Percentiles rank a stretch among this genome's conserved stretches.
Conservation (phyloP, 2,113 vertebrate species). For the Scomber scombrus region DNA sequence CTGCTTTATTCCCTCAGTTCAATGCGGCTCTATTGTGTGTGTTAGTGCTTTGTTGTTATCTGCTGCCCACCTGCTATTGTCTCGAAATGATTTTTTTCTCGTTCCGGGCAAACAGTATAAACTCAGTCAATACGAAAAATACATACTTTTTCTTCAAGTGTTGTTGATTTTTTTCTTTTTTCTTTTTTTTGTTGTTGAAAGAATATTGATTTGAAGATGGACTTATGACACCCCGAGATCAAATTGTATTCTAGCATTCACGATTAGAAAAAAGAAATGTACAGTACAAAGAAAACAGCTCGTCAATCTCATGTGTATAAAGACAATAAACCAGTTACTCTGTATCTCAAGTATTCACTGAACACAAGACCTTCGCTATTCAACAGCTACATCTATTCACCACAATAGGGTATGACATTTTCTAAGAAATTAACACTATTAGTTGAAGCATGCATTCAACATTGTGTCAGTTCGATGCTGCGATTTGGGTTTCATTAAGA, state of each 20-base stretch:
- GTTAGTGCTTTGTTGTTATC: not conserved
- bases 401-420: not conserved
- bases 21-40: not conserved
- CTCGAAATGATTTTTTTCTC: conserved; percentile 7
- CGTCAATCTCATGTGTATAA: not conserved
- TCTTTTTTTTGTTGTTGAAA: not conserved
- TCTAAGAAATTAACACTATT: not conserved
- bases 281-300: not conserved
- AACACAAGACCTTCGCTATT: not conserved
- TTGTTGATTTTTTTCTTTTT: not conserved
- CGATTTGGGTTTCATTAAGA: not conserved
- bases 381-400: not conserved
- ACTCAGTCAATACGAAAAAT: not conserved
- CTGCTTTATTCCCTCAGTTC: conserved; percentile 27
- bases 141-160: not conserved
- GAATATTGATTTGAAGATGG: conserved; percentile 30
- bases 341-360: not conserved
- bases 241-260: not conserved
- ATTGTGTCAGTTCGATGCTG: not conserved
- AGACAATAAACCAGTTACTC: not conserved
- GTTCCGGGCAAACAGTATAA: conserved; percentile 5
- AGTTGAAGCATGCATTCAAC: not conserved
- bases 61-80: conserved; percentile 27
- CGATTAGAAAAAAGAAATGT: not conserved
- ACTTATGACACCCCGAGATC: conserved; percentile 11